These are phyloP conservation scores for Patella depressa DNA, from an alignment of 2,888 invertebrate species.

Conservation along the genomic window DNA sequence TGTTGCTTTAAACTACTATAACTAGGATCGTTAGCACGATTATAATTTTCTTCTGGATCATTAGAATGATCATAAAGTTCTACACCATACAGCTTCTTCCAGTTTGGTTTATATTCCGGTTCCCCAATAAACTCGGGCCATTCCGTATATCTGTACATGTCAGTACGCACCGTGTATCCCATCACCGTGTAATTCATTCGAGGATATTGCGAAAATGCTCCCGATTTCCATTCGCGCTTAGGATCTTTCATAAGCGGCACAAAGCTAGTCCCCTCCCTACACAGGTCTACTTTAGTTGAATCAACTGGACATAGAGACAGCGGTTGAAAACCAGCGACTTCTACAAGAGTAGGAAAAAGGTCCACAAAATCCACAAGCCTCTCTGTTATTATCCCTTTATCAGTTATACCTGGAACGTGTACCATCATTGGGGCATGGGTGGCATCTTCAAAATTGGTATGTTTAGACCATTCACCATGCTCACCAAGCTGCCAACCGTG, in stretches of 20 bases:
- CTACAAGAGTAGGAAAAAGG: constrained; percentile 48
- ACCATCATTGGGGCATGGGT: constrained; percentile 56
- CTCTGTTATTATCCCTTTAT: constrained; percentile 33
- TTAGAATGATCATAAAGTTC: constrained; percentile 44
- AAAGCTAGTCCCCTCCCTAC: constrained; percentile 40
- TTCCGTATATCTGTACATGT: constrained; percentile 48
- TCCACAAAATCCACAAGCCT: constrained; percentile 49
- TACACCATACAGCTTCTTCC: constrained; percentile 28
- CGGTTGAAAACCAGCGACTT: constrained; percentile 40
- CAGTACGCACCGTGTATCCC: constrained; percentile 50
- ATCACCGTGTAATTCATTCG: constrained; percentile 23
- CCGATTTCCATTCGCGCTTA: constrained; percentile 20
- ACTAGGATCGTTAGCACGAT: constrained; percentile 43
- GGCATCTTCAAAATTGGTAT: constrained; percentile 52
- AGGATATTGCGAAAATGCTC: constrained; percentile 30
- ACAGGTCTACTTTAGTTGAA: constrained; percentile 26
- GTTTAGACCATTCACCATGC: constrained; percentile 46
- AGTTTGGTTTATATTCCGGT: constrained; percentile 35
- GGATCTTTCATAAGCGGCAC: constrained; percentile 32
- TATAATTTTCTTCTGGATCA: constrained; percentile 45
- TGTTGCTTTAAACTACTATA: constrained; percentile 47
- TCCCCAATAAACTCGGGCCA: constrained; percentile 39
- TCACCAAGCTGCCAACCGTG: constrained; percentile 50
- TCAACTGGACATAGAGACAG: constrained; percentile 22
- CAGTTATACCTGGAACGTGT: constrained; percentile 39